Evolutionary conservation across 2,797 vertebrate genomes (phyloP), one percentile per base, ranked within the genome.

Genomic region (Carapus acus): DNA sequence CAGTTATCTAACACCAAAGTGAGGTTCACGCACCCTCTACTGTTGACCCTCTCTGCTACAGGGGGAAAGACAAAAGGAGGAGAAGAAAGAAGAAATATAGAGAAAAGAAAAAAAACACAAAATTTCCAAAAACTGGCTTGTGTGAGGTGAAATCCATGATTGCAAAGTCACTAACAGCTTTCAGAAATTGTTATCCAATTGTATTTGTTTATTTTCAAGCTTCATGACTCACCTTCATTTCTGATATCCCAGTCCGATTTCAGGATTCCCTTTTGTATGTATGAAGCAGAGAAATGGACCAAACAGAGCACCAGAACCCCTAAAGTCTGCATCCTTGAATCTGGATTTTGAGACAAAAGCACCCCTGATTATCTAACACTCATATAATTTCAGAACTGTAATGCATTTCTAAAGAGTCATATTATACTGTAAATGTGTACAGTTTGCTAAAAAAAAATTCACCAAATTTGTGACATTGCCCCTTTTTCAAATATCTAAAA

Each of bases 1-100:
- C 92, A 94, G 82, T 93, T 94, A 76, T 91, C 92, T 64, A 94
- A 58, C 1, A 94, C 88, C 70, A 90, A 48, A 3, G 91, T 91
- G 50, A 94, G 89, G 83, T 94, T 94, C 33, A 90, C 75, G 15
- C 91, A 94, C 34, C 79, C 84, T 59, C 73, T 86, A 13, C 27
- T 50, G 42, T 73, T 83, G 2, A 60, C 54, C 38, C 74, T 75
- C 49, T 76, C 79, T 17, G 79, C 90, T 91, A 63, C 31, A 36
- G 58, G 33, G 23, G 7, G 31, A 33, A 33, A 13, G 8, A 33
- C 38, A 15, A 19, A 57, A 9, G 8, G 29, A 49, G 15, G 40
- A 12, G 23, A 9, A 44, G n/a, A 33, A 33, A 33, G 12, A 7
- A 4, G 31, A 13, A 33, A 11, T 33, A 4, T 33, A 11, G 14